Evolutionary conservation across 2,797 vertebrate genomes (phyloP), one percentile per base, ranked within the genome.

Genomic region (Myotis planiceps): DNA sequence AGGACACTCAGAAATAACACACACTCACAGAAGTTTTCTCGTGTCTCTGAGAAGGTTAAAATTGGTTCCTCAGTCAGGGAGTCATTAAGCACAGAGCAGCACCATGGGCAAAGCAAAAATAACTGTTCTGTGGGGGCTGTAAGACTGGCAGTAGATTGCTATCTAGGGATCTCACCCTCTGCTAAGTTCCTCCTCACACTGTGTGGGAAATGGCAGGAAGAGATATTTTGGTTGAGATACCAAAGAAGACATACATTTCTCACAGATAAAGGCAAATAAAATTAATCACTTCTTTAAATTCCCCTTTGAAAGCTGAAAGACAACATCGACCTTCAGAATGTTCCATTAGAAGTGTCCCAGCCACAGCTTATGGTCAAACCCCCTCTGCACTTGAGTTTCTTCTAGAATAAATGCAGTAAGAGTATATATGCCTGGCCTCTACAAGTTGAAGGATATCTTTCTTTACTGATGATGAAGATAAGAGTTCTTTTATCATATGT

Each of bases 121-220:
- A 80, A 72, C 86, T 80, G n/a, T 76, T 80, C 81, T 42, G 34
- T 74, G 42, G 79, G 27, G 66, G 29, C 75, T 81, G 16, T 91
- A 75, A 91, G 55, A 34, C 29, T 37, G 58, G 47, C 45, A 93
- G 66, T 71, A 71, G n/a, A 95, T 91, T 93, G 78, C 47, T 96
- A 66, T 71, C 81, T 74, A 93, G 87, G 68, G 45, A 92, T 88
- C 69, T 47, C 39, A 27, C 19, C 79, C 8, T 80, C 45, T 65
- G 10, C 34, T 87, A 74, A 86, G 68, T 69, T 93, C 21, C 37
- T 34, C 85, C 47, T 93, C 71, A 86, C 25, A 72, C 27, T 45
- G 21, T 80, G 51, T 90, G 16, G 27, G n/a, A 95, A 95, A 97
- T 78, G 47, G 58, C 65, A 94, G 47, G 9, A 88, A 76, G 49